Evolutionary conservation across 1,140 invertebrate genomes (phyloP).

Genomic region (Cydia pomonella): DNA sequence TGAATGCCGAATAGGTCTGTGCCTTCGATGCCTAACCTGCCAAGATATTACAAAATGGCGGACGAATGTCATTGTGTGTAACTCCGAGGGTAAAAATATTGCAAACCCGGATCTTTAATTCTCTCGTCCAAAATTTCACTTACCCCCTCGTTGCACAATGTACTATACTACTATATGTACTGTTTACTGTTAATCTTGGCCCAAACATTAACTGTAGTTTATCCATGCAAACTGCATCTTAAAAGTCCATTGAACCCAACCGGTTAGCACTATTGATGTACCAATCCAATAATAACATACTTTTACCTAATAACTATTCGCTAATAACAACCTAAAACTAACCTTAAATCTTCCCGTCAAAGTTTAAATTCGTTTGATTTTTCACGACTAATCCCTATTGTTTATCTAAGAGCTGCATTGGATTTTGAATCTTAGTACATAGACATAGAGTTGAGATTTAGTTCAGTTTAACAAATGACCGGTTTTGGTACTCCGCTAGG

Average conservation of each 20-base stretch:
- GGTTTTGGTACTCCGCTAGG: not conserved
- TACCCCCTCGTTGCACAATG: too few relatives aligned
- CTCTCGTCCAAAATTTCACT: too few relatives aligned
- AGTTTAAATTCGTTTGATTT: not conserved
- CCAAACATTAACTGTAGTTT: slow-evolving; percentile 12
- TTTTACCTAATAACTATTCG: slow-evolving; percentile 1
- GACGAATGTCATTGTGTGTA: too few relatives aligned
- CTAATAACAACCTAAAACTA: not conserved
- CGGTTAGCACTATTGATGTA: slow-evolving; percentile 13
- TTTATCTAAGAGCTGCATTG: not conserved
- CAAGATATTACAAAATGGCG: too few relatives aligned
- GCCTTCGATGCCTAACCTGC: too few relatives aligned
- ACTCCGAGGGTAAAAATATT: too few relatives aligned
- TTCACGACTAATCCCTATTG: not conserved
- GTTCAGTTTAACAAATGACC: not conserved
- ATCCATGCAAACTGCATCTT: slow-evolving; percentile 15
- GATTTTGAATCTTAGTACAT: not conserved
- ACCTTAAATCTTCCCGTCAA: not conserved
- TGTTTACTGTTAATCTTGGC: not conserved
- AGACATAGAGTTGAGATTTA: not conserved
- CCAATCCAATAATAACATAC: not conserved
- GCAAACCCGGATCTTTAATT: too few relatives aligned
- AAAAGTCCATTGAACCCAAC: not conserved
- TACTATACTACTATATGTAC: too few relatives aligned
- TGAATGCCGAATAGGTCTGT: too few relatives aligned